A percentile compares a stretch with the other conserved stretches of the same genome.
Conservation (phyloP, 2,797 vertebrate species). For the Falco cherrug region DNA sequence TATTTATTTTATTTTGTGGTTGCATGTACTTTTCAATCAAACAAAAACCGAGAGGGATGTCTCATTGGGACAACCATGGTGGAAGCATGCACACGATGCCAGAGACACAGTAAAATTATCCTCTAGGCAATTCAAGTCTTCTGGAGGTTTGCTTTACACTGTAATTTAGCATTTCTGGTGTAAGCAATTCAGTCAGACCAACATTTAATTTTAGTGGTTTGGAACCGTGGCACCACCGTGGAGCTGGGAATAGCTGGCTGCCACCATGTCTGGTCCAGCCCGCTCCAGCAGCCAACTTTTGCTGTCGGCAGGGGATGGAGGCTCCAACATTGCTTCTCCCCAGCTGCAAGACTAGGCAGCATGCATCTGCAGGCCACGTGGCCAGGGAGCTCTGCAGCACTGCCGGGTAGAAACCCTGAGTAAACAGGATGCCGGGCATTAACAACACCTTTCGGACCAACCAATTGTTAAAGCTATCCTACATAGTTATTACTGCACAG, state of each 20-base stretch:
- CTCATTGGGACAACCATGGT: not conserved
- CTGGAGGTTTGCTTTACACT: conserved; percentile 24
- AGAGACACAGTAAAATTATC: conserved; percentile 20
- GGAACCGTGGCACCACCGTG: not conserved
- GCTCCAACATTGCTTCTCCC: not conserved
- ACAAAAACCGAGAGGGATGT: not conserved
- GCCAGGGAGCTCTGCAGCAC: not conserved
- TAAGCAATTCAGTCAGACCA: not conserved
- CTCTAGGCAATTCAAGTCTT: not conserved
- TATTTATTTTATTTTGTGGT: conserved; percentile 9
- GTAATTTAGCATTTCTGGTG: conserved; percentile 52
- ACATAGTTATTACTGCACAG: not conserved
- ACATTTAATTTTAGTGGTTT: conserved; percentile 1
- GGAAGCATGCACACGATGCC: not conserved
- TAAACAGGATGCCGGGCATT: not conserved
- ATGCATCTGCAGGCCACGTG: accelerated
- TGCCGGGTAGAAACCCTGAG: not conserved
- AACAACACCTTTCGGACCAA: not conserved
- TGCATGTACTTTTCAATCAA: not conserved
- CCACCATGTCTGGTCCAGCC: conserved; percentile 28
- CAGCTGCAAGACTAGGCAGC: not conserved
- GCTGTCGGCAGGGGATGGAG: not conserved
- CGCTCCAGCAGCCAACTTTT: not conserved
- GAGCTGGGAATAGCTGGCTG: conserved; percentile 42
- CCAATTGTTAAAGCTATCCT: not conserved